Percentiles rank a stretch among this genome's conserved stretches.
Conservation (phyloP, 2,888 invertebrate genomes). For the Neelides folsomi region DNA sequence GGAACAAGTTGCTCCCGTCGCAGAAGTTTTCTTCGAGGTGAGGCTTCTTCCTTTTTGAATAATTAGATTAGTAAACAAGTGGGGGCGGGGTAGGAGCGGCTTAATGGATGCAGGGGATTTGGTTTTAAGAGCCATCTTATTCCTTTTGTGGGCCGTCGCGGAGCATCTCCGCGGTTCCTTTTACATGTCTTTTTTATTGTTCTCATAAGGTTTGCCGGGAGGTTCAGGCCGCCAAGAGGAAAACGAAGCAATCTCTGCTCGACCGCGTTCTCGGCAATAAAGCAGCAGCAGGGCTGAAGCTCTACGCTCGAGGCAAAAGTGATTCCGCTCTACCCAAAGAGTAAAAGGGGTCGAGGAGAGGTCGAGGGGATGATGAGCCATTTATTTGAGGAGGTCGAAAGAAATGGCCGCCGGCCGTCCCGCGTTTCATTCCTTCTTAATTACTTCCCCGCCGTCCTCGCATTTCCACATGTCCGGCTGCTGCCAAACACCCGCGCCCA, state of each 20-base stretch:
- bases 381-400: no score
- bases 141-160: background rate
- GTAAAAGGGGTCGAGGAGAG: slow-evolving; percentile 35
- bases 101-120: no score
- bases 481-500: no score
- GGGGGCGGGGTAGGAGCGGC: no score
- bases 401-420: no score
- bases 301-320: slow-evolving; percentile 74
- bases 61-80: background rate
- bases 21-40: slow-evolving; percentile 70
- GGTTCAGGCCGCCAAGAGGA: slow-evolving; percentile 60
- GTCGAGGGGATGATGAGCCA: background rate
- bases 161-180: no score
- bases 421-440: no score
- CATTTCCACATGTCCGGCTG: no score
- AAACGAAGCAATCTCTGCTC: slow-evolving; percentile 69
- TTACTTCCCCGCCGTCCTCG: no score
- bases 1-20: slow-evolving; percentile 67
- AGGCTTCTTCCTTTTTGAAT: slow-evolving; percentile 6
- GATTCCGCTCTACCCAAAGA: slow-evolving; percentile 78
- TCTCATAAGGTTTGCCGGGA: slow-evolving; percentile 49
- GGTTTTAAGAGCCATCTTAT: background rate
- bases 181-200: background rate
- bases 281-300: slow-evolving; percentile 43
- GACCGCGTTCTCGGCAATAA: slow-evolving; percentile 64